Conservation (phyloP, 2,888 invertebrate species). For the Escarpia spicata region DNA sequence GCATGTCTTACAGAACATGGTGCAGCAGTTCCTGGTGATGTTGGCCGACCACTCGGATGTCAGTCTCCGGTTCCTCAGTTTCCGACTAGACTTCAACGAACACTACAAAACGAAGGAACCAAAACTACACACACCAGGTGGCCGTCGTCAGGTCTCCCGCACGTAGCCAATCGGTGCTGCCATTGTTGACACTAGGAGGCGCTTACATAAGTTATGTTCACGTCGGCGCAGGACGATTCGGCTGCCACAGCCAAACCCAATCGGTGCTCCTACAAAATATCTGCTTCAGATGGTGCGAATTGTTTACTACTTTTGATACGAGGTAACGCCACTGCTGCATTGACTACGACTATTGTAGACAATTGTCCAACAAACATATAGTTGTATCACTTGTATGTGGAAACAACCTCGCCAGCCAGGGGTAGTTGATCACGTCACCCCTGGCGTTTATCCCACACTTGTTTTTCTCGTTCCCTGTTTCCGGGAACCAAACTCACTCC, state of each 20-base stretch:
- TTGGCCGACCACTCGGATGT: slow-evolving; percentile 83
- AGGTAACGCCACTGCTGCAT: not conserved
- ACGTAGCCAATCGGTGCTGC: not conserved
- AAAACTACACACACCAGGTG: slow-evolving; percentile 21
- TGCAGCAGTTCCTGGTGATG: slow-evolving; percentile 85
- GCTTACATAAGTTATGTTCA: not conserved
- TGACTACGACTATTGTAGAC: too few species aligned
- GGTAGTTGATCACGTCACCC: too few species aligned
- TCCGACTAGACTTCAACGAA: slow-evolving; percentile 93
- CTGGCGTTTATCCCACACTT: too few species aligned
- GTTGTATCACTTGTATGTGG: not conserved
- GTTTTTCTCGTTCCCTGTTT: too few species aligned
- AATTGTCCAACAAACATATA: not conserved
- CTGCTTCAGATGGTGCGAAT: too few species aligned
- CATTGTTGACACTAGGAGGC: not conserved
- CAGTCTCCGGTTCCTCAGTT: slow-evolving; percentile 88
- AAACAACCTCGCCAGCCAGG: not conserved
- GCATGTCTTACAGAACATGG: slow-evolving; percentile 75
- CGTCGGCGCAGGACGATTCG: not conserved
- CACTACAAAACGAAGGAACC: slow-evolving; percentile 78
- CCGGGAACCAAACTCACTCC: too few species aligned
- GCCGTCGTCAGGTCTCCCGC: not conserved
- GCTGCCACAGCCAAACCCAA: not conserved
- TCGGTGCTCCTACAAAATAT: not conserved
- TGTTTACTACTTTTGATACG: not conserved